These are phyloP conservation scores for human (Homo sapiens) DNA, from an alignment of 2,113 vertebrate species.

Conservation along the genomic window GRCh38 chr12:76624001-76624500, in stretches of 20 bases:
- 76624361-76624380: background rate
- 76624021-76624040: background rate
- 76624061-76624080: background rate
- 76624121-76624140: background rate
- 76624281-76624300: background rate
- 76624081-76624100: background rate
- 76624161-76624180: background rate
- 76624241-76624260: background rate
- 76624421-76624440: background rate
- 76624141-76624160: background rate
- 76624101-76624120: background rate
- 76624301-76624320: background rate
- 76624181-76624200: background rate
- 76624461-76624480: slow-evolving; percentile 25
- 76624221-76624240: background rate
- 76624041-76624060: background rate
- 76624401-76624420: background rate
- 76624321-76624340: background rate
- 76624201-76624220: background rate
- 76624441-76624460: background rate
- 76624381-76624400: background rate
- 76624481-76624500: background rate
- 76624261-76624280: background rate
- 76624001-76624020: background rate
- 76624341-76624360: background rate